Evolutionary conservation across 53 echinoderm and acorn worm species (phyloP).

Genomic region (Antedon mediterranea): DNA sequence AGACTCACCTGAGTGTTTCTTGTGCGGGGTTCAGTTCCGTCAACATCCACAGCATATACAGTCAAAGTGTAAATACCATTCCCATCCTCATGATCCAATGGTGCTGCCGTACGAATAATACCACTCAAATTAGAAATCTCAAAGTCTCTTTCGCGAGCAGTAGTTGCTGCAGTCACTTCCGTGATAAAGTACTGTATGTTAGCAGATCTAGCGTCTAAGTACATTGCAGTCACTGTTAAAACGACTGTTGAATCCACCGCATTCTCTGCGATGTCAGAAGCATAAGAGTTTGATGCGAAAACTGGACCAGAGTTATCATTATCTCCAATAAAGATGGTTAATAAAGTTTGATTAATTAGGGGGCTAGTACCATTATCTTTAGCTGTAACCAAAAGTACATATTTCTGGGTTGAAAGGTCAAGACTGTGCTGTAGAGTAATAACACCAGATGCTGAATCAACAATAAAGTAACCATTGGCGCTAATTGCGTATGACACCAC

Average conservation of each 20-base stretch:
- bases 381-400: conserved; percentile 37
- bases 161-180: conserved; percentile 27
- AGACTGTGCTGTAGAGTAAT: conserved; percentile 37
- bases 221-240: conserved; percentile 44
- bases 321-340: conserved; percentile 52
- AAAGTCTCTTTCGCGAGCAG: conserved; percentile 38
- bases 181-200: conserved; percentile 65
- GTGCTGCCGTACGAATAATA: conserved; percentile 33
- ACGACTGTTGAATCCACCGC: conserved; percentile 37
- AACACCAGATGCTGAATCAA: conserved; percentile 44
- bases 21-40: conserved; percentile 36
- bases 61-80: conserved; percentile 32
- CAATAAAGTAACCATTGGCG: conserved; percentile 42
- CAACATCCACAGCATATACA: conserved; percentile 76
- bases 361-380: conserved; percentile 47
- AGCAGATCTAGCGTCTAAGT: conserved; percentile 27
- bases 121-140: conserved; percentile 28
- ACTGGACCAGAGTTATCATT: conserved; percentile 28
- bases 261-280: conserved; percentile 40
- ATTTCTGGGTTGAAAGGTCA: conserved; percentile 17
- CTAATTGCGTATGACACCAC: conserved; percentile 44
- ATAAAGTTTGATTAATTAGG: conserved; percentile 9
- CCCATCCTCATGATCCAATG: conserved; percentile 50
- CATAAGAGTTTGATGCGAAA: conserved; percentile 37
- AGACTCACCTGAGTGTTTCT: conserved; percentile 54